Base-by-base conservation (phyloP, 1,140 invertebrate species). In the Philotrypesis tridentata region DNA sequence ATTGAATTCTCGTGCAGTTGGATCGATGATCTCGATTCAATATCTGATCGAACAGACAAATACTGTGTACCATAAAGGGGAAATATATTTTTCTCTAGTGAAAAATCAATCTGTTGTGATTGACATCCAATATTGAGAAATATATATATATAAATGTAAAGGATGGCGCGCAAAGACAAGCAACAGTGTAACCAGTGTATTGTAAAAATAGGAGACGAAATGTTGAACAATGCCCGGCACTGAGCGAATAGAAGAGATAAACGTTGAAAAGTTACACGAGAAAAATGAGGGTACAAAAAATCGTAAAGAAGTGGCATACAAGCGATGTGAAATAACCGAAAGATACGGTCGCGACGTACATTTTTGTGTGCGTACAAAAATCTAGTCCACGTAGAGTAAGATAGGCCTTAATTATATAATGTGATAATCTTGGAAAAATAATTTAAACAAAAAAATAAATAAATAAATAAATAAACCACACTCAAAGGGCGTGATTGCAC, bases 321-420 rank as follows among this genome's bases (percentile, higher is more conserved):
- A 29, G 23, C 63, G 2, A 27, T 63, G n/a, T 37, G 63, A 33
- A 33, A 80, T 65, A 23, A 73, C 11, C 27, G 70, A 72, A 37
- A 37, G 40, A 43, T 17, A n/a, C n/a, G 21, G 7, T 74, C 71
- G 14, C 2, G 61, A 67, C n/a, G 63, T 40, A 70, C 14, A 29
- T 72, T 43, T 40, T 23, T 67, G 72, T 48, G 67, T 21, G 80
- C 12, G 5, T 14, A 55, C 55, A 27, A 71, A 76, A 81, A 77
- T 77, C 74, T 82, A 82, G 80, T 82, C 68, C 55, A 76, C n/a
- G n/a, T 82, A 82, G 81, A 63, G 17, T 79, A 83, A 74, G 82
- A 79, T 83, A 83, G 82, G 82, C 82, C 82, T 83, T 83, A 83
- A 83, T 74, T 68, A 83, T 74, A 79, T 70, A 83, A 79, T 83